These are phyloP conservation scores for Apodemus sylvaticus DNA, from an alignment of 2,113 vertebrate species.

Conservation along the genomic window DNA sequence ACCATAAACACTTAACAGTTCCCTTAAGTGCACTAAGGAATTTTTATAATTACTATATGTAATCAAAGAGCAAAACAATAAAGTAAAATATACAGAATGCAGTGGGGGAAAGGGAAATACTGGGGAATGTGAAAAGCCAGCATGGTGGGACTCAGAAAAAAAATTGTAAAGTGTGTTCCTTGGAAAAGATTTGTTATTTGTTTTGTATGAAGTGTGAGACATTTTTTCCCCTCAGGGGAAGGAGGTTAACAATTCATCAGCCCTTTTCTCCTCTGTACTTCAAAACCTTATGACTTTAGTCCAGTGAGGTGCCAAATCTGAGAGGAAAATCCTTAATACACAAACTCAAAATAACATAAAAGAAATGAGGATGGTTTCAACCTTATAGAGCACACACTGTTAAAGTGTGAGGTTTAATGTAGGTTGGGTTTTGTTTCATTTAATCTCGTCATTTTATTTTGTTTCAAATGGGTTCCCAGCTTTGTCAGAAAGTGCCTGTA, in stretches of 20 bases:
- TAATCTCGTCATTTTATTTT: background rate
- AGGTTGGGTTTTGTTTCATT: background rate
- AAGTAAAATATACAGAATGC: background rate
- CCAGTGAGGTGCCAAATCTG: background rate
- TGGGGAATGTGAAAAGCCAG: background rate
- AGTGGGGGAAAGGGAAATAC: too few species aligned
- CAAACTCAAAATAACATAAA: background rate
- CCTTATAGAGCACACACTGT: background rate
- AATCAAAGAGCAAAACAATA: constrained; percentile 47
- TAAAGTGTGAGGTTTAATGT: background rate
- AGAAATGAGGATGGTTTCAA: background rate
- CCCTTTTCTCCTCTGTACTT: constrained; percentile 8
- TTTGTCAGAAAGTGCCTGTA: background rate
- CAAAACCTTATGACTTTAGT: constrained; percentile 41
- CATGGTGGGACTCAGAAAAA: background rate
- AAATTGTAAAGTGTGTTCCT: background rate
- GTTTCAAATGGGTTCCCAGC: background rate
- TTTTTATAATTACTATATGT: constrained; percentile 42
- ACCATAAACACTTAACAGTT: constrained; percentile 53
- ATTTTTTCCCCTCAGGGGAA: background rate
- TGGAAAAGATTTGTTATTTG: background rate
- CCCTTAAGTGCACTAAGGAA: constrained; percentile 67
- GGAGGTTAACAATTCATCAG: constrained; percentile 60
- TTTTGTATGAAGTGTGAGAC: constrained; percentile 41
- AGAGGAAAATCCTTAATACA: constrained; percentile 32